Percentiles rank a stretch among this genome's conserved stretches.
These are phyloP conservation scores for Tenthredo mesomela DNA, from an alignment of 2,888 invertebrate species.

Conservation along the genomic window DNA sequence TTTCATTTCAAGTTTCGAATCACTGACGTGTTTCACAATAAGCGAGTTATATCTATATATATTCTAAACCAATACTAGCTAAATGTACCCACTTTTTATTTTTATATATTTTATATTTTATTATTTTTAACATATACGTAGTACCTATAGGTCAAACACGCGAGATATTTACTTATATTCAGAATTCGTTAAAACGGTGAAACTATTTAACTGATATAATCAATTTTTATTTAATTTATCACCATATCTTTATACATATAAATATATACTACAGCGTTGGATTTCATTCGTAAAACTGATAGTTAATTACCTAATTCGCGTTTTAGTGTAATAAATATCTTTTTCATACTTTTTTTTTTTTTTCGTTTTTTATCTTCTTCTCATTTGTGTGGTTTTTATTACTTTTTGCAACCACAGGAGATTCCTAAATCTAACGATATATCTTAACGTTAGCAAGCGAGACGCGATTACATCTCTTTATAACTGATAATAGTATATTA, in stretches of 20 bases:
- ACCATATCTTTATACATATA: not conserved
- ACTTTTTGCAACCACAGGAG: not conserved
- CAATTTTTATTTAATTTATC: conserved; percentile 3
- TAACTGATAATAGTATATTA: no score
- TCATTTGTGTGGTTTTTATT: not conserved
- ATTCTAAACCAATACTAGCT: not conserved
- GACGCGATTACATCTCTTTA: not conserved
- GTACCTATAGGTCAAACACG: not conserved
- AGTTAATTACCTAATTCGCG: not conserved
- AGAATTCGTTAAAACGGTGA: conserved; percentile 21
- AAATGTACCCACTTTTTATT: not conserved
- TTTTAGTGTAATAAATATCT: not conserved
- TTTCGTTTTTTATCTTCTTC: not conserved
- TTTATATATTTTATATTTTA: not conserved
- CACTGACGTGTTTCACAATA: not conserved
- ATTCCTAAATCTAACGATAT: not conserved
- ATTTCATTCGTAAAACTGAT: not conserved
- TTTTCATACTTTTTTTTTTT: not conserved
- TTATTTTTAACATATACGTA: not conserved
- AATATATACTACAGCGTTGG: not conserved
- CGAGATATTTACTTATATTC: not conserved
- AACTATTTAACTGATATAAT: conserved; percentile 11
- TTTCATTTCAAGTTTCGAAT: not conserved
- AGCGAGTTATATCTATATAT: not conserved
- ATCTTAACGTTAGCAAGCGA: not conserved